Evolutionary conservation across 2,888 invertebrate species (phyloP).

Genomic region (Eucera pruinosa): DNA sequence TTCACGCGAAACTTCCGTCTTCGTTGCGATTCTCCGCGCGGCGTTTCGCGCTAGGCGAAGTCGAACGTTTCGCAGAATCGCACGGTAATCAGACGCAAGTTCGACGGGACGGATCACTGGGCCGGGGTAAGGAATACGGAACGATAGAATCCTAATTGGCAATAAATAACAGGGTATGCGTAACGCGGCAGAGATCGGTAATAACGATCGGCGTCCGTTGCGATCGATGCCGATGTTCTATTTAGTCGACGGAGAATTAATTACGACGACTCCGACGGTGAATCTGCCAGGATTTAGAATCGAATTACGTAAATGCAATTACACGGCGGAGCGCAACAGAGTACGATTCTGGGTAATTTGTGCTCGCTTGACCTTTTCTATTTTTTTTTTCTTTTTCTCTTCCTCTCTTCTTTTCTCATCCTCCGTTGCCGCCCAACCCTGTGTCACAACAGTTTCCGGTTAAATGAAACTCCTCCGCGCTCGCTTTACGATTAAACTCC

Average conservation of each 20-base stretch:
- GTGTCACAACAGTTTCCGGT: constrained; percentile 47
- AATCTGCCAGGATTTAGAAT: constrained; percentile 69
- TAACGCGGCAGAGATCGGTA: constrained; percentile 60
- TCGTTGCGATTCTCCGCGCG: background rate
- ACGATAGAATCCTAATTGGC: constrained; percentile 65
- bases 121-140: constrained; percentile 46
- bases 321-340: constrained; percentile 46
- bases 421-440: background rate
- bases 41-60: background rate
- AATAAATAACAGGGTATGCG: constrained; percentile 66
- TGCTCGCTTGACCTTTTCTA: constrained; percentile 31
- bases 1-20: background rate
- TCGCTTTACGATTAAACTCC: constrained; percentile 51
- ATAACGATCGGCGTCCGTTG: constrained; percentile 54
- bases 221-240: constrained; percentile 59
- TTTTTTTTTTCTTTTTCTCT: constrained; percentile 3
- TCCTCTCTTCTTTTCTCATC: background rate
- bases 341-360: constrained; percentile 61
- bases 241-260: constrained; percentile 68
- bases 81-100: constrained; percentile 35
- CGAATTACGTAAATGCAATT: constrained; percentile 71
- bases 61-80: constrained; percentile 20
- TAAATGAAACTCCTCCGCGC: constrained; percentile 52
- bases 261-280: constrained; percentile 63
- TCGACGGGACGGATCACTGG: constrained; percentile 39